A percentile compares a stretch with the other conserved stretches of the same genome.
Evolutionary conservation across 2,797 vertebrate genomes (phyloP).

Genomic region (Gambusia yucatana): DNA sequence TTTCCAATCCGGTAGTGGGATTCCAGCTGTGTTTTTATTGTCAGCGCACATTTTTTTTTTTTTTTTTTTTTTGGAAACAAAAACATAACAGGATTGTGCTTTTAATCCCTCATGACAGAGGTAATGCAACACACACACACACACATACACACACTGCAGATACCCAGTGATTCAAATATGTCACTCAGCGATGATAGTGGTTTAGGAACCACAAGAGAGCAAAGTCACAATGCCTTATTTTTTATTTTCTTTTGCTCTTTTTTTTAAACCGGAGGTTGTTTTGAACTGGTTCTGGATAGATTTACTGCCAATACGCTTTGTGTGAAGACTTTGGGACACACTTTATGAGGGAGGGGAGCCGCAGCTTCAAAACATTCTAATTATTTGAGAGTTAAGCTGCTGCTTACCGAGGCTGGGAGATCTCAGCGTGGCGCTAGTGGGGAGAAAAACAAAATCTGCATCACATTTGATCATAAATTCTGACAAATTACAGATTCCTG

Average conservation of each 20-base stretch:
- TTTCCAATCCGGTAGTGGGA: neutral
- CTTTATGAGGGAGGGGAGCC: constrained; percentile 32
- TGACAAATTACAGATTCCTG: constrained; percentile 19
- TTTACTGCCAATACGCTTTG: constrained; percentile 56
- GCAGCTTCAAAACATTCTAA: constrained; percentile 42
- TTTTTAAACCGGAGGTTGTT: constrained; percentile 23
- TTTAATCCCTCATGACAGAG: constrained; percentile 44
- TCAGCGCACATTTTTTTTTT: neutral
- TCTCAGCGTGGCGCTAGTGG: neutral
- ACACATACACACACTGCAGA: constrained; percentile 19
- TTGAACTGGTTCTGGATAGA: constrained; percentile 40
- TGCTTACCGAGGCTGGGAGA: constrained; percentile 11
- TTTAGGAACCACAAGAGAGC: constrained; percentile 45
- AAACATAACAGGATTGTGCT: neutral
- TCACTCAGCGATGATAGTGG: constrained; percentile 23
- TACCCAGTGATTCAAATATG: constrained; percentile 21
- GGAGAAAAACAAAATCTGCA: constrained; percentile 22
- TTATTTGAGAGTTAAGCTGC: constrained; percentile 24
- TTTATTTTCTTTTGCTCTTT: constrained; percentile 16
- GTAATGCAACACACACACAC: constrained; percentile 51
- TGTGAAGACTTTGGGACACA: constrained; percentile 31
- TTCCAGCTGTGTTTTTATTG: neutral
- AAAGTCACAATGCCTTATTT: constrained; percentile 14
- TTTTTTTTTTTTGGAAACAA: neutral
- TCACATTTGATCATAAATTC: neutral